phyloP scores from a whole-genome alignment of 2,888 invertebrate genomes.

The Patella depressa region DNA sequence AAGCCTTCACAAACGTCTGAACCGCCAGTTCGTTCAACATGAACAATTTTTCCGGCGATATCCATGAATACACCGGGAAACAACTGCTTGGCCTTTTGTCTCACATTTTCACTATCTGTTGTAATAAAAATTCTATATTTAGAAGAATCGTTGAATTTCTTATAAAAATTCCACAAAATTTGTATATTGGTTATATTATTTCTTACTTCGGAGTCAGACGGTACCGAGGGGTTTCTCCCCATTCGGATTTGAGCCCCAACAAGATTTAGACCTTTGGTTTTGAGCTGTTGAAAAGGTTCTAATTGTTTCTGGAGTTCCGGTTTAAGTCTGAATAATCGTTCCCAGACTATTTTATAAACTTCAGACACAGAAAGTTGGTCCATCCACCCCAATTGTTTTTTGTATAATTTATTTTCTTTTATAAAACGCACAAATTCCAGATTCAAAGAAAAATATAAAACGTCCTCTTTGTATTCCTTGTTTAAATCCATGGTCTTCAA shows the following conservation, averaged over 20 bases:
- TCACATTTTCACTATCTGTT: constrained; percentile 40
- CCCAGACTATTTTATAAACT: constrained; percentile 18
- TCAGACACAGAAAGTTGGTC: constrained; percentile 17
- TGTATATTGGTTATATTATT: constrained; percentile 36
- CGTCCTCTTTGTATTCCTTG: constrained; percentile 9
- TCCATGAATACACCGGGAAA: constrained; percentile 34
- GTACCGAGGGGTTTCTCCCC: constrained; percentile 43
- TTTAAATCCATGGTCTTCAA: constrained; percentile 15
- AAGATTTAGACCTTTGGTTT: constrained; percentile 26
- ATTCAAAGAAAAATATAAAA: constrained; percentile 20
- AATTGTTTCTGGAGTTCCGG: neutral
- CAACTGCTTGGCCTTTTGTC: constrained; percentile 31
- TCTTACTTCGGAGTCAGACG: constrained; percentile 37
- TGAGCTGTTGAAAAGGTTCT: neutral
- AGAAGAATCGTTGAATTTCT: constrained; percentile 33
- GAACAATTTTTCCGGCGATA: constrained; percentile 41
- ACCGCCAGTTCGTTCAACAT: constrained; percentile 34
- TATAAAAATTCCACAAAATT: constrained; percentile 41
- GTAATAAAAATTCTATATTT: constrained; percentile 42
- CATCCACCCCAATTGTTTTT: constrained; percentile 16
- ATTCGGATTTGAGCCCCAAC: constrained; percentile 43
- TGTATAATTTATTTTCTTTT: constrained; percentile 10
- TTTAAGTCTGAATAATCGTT: constrained; percentile 18
- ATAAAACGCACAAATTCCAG: constrained; percentile 27
- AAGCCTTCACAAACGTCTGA: constrained; percentile 29